phyloP scores from a whole-genome alignment of 2,888 invertebrate genomes.

The Morpho achilles region DNA sequence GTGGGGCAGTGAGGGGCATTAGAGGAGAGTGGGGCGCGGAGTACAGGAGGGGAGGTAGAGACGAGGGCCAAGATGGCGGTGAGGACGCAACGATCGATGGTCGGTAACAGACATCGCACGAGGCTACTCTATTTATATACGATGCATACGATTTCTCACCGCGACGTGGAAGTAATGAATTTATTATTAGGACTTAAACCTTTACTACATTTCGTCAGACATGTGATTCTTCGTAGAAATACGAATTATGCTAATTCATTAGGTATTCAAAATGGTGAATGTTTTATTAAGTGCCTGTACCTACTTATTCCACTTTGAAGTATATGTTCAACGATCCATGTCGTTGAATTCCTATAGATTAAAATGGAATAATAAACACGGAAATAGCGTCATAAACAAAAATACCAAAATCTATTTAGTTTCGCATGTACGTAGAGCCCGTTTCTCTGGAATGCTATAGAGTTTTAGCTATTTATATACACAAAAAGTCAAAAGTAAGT shows the following conservation, averaged over 20 bases:
- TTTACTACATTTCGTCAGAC: background rate
- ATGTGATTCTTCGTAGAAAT: no score
- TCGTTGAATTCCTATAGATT: no score
- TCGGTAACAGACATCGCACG: constrained; percentile 68
- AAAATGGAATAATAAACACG: no score
- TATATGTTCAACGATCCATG: no score
- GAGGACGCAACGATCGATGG: constrained; percentile 77
- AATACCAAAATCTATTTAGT: background rate
- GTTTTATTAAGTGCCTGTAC: no score
- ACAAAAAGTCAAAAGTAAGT: constrained; percentile 21
- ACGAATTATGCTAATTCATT: background rate
- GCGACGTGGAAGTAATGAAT: constrained; percentile 39
- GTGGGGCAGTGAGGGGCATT: constrained; percentile 72
- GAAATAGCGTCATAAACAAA: no score
- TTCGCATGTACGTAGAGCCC: constrained; percentile 1
- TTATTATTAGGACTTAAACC: constrained; percentile 8
- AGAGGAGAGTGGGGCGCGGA: constrained; percentile 52
- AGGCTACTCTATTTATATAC: constrained; percentile 73
- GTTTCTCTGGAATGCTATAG: constrained; percentile 7
- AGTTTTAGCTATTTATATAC: constrained; percentile 20
- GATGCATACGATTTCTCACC: constrained; percentile 63
- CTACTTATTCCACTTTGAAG: no score
- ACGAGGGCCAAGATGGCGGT: constrained; percentile 76
- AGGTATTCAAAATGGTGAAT: no score
- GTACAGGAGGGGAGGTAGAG: constrained; percentile 70